phyloP scores from a whole-genome alignment of 2,113 vertebrate genomes.

The Falcunculus frontatus region DNA sequence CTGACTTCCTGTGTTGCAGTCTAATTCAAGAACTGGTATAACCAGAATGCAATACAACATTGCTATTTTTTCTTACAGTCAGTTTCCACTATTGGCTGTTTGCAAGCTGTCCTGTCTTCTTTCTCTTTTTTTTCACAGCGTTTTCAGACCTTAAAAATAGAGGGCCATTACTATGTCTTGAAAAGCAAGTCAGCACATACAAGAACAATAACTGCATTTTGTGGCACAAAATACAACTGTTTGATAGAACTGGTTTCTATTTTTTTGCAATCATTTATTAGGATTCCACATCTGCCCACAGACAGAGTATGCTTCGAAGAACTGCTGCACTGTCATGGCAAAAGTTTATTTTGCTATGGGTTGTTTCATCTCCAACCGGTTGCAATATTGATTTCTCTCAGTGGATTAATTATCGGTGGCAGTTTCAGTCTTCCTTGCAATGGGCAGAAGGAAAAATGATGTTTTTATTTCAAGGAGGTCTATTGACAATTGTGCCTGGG shows the following conservation, averaged over 20 bases:
- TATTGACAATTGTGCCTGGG: conserved; percentile 59
- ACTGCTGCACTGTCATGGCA: conserved; percentile 7
- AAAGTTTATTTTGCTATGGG: conserved; percentile 72
- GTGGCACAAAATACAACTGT: neutral
- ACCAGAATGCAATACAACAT: neutral
- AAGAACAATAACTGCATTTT: conserved; percentile 58
- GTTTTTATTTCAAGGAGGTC: conserved; percentile 73
- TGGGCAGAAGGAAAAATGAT: conserved; percentile 74
- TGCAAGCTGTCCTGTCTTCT: neutral
- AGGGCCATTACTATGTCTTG: neutral
- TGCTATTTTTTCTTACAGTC: neutral
- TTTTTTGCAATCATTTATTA: conserved; percentile 30
- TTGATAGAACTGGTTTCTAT: conserved; percentile 5
- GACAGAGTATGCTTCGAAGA: conserved; percentile 16
- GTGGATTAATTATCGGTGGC: conserved; percentile 76
- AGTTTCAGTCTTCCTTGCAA: conserved; percentile 68
- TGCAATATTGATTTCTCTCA: conserved; percentile 76
- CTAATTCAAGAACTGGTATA: neutral
- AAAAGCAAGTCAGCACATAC: neutral
- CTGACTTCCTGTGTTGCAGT: neutral
- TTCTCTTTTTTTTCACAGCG: neutral
- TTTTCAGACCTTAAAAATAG: neutral
- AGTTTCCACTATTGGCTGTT: neutral
- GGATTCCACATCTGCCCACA: conserved; percentile 19
- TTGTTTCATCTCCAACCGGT: conserved; percentile 72